These are phyloP conservation scores for Hucho hucho DNA, from an alignment of 2,113 vertebrate genomes.

Conservation along the genomic window DNA sequence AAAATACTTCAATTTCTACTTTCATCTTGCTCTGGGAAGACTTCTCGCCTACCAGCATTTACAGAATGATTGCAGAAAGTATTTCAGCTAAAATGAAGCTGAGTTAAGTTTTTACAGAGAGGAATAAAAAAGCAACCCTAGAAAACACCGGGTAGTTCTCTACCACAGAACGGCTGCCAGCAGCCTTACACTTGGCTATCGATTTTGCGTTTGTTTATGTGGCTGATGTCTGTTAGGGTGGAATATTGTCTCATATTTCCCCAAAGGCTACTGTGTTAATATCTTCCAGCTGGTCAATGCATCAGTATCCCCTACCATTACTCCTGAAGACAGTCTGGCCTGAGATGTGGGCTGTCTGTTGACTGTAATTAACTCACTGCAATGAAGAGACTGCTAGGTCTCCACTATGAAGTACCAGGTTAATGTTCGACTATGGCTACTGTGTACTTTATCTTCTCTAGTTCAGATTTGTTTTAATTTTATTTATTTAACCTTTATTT, in stretches of 20 bases:
- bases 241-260: conserved; percentile 63
- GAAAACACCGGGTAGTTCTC: conserved; percentile 13
- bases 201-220: conserved; percentile 62
- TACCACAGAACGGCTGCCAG: neutral
- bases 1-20: conserved; percentile 44
- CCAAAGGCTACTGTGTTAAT: conserved; percentile 53
- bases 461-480: neutral
- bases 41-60: conserved; percentile 1
- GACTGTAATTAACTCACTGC: conserved; percentile 63
- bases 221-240: conserved; percentile 38
- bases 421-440: neutral
- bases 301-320: conserved; percentile 45
- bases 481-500: too few species aligned
- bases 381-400: conserved; percentile 37
- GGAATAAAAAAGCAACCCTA: conserved; percentile 4
- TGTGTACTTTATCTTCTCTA: neutral
- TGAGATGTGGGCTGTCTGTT: conserved; percentile 38
- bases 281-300: conserved; percentile 61
- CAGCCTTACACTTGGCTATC: conserved; percentile 45
- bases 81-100: conserved; percentile 25
- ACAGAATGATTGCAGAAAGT: conserved; percentile 20
- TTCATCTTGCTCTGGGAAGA: conserved; percentile 36
- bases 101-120: neutral
- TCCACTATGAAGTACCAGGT: conserved; percentile 27
- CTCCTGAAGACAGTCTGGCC: conserved; percentile 43